A percentile compares a stretch with the other conserved stretches of the same genome.
Evolutionary conservation across 2,888 invertebrate genomes (phyloP).

Genomic region (Tortricodes alternella): DNA sequence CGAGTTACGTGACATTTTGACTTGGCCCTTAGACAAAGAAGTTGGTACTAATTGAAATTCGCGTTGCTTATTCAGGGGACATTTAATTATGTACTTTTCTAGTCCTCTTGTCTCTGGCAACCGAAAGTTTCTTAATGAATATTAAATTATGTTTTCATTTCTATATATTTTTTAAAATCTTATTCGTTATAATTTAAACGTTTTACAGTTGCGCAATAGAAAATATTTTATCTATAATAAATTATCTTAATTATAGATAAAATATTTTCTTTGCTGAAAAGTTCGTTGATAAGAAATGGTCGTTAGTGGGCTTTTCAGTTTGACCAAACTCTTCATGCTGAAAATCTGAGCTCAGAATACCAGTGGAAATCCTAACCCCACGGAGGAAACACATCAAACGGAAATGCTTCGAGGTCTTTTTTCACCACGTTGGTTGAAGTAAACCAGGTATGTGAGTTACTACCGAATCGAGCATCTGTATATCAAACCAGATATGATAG

Average conservation of each 20-base stretch:
- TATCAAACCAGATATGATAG: constrained; percentile 9
- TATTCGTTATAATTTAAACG: no score
- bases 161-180: not conserved
- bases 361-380: not conserved
- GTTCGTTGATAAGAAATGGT: no score
- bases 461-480: constrained; percentile 24
- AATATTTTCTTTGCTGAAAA: no score
- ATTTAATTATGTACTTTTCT: constrained; percentile 46
- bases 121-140: constrained; percentile 34
- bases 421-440: constrained; percentile 14
- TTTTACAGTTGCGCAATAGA: no score
- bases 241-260: no score
- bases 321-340: not conserved
- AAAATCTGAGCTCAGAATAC: not conserved
- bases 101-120: constrained; percentile 34
- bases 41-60: constrained; percentile 38
- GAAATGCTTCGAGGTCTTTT: no score
- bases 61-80: constrained; percentile 43
- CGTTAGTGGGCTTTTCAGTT: not conserved
- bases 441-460: constrained; percentile 27
- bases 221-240: no score
- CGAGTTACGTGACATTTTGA: constrained; percentile 32
- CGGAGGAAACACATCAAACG: not conserved
- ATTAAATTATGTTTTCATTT: constrained; percentile 13
- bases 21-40: constrained; percentile 33